Evolutionary conservation across 2,888 invertebrate genomes (phyloP), one percentile per base, ranked within the genome.

Genomic region (Sisyra nigra): DNA sequence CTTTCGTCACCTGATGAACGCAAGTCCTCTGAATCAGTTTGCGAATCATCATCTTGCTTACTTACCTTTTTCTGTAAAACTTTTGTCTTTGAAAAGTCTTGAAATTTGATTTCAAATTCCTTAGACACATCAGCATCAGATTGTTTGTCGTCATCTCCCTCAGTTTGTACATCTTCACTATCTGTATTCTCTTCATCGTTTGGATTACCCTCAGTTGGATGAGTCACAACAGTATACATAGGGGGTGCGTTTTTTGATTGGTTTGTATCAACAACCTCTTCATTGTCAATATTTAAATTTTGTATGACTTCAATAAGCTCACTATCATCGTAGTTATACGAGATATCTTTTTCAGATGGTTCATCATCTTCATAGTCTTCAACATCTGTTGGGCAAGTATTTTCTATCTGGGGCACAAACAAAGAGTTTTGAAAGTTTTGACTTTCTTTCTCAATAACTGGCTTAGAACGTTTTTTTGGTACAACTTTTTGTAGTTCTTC

Each of bases 11-110:
- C 53, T 10, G 56, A 53, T 18, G 59, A 58, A 42, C 65, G 61
- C n/a, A 69, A 53, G 48, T 63, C 61, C 52, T 69, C 69, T 11
- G 63, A 54, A 51, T 70, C 69, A 4, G 69, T 69, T 2, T 62
- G 15, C 1, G 57, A 59, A 36, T 65, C 57, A 38, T 54, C 63
- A 13, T 40, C 41, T 29, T 47, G 39, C 7, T 38, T 33, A n/a
- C 37, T 47, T 40, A 17, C 30, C n/a, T 30, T 34, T 42, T 17
- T 40, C 18, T 33, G 10, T 14, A 17, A 3, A 6, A 18, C 17
- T 15, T 38, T 17, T 38, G 2, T 17, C 19, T 18, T 3, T 38
- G 17, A 2, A 2, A 17, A 18, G 1, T 38, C 19, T 38, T 17
- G 38, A 34, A 7, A 34, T 11, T 11, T 34, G 4, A 34, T 34